phyloP scores from a whole-genome alignment of 2,888 invertebrate species.

The Lagria hirta region DNA sequence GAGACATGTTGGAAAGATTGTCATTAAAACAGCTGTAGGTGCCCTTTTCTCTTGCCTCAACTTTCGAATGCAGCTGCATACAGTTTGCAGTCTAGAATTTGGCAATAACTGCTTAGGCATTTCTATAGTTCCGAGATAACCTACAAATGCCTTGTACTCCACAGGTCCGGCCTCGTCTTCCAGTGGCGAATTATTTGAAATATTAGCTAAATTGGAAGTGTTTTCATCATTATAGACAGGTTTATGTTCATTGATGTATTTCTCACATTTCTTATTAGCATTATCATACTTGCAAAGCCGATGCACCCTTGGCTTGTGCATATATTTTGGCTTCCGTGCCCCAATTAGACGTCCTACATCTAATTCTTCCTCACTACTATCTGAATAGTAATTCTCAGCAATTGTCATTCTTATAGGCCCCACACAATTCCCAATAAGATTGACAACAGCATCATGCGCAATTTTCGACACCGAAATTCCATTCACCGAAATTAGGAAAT shows the following conservation, averaged over 20 bases:
- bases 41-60: constrained; percentile 86
- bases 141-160: constrained; percentile 84
- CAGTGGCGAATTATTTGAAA: constrained; percentile 36
- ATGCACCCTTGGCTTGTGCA: constrained; percentile 54
- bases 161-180: constrained; percentile 59
- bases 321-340: constrained; percentile 64
- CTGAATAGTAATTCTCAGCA: constrained; percentile 83
- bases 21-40: constrained; percentile 82
- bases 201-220: constrained; percentile 28
- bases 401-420: constrained; percentile 83
- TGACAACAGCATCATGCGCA: constrained; percentile 91
- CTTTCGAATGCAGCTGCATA: constrained; percentile 85
- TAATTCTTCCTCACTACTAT: constrained; percentile 79
- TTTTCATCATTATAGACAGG: constrained; percentile 25
- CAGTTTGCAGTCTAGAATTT: constrained; percentile 73
- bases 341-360: constrained; percentile 56
- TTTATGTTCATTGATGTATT: constrained; percentile 11
- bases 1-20: constrained; percentile 77
- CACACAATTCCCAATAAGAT: constrained; percentile 83
- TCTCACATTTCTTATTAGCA: constrained; percentile 3
- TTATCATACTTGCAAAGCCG: constrained; percentile 34
- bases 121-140: constrained; percentile 94
- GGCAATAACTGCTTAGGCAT: constrained; percentile 83
- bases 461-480: constrained; percentile 88
- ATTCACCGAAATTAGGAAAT: constrained; percentile 90